These are phyloP conservation scores for Hermetia illucens DNA, from an alignment of 1,140 invertebrate genomes.

Conservation along the genomic window DNA sequence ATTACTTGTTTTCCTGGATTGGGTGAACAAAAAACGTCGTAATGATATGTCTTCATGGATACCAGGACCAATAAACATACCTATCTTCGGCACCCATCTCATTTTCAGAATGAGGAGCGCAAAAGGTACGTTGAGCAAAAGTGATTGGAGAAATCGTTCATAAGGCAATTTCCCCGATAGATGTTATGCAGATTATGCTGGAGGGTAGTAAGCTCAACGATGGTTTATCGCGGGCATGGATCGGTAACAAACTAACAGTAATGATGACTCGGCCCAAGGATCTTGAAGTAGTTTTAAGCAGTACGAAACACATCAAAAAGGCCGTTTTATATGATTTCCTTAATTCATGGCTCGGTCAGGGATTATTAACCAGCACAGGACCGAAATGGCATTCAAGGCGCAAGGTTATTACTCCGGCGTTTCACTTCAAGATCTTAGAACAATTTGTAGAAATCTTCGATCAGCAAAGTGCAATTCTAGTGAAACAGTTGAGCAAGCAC, in stretches of 20 bases:
- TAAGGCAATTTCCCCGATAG: no score
- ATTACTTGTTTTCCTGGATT: no score
- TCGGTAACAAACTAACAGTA: neutral
- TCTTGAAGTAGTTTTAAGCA: neutral
- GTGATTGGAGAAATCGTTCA: no score
- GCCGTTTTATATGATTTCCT: neutral
- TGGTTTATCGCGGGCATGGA: no score
- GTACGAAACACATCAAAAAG: neutral
- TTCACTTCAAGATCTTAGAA: constrained; percentile 72
- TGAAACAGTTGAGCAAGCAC: constrained; percentile 15
- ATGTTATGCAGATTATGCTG: no score
- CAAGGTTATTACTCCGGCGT: constrained; percentile 67
- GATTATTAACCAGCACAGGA: neutral
- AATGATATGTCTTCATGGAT: no score
- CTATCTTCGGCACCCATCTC: no score
- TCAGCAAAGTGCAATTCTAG: constrained; percentile 42
- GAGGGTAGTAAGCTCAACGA: no score
- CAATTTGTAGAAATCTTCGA: constrained; percentile 59
- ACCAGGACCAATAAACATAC: no score
- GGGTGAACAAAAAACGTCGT: no score
- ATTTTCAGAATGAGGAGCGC: no score
- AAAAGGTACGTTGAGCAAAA: no score
- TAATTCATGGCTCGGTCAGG: neutral
- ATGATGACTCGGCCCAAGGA: neutral
- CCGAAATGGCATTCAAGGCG: constrained; percentile 63